These are phyloP conservation scores for Shargacucullia verbasci DNA, from an alignment of 2,888 invertebrate genomes.

Conservation along the genomic window DNA sequence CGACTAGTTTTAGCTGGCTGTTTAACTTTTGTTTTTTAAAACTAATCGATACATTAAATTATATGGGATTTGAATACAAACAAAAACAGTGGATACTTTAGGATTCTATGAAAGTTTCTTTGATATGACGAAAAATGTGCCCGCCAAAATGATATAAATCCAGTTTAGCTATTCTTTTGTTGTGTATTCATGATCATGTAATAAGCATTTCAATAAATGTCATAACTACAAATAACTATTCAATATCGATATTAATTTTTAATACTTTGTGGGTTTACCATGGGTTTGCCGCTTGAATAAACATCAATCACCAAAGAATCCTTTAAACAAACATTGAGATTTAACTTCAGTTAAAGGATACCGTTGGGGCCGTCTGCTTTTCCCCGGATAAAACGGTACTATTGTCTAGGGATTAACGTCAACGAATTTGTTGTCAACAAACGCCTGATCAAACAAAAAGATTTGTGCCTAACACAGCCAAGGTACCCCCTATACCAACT, in stretches of 20 bases:
- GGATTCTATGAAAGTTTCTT: too few relatives aligned
- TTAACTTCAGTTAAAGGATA: conserved; percentile 76
- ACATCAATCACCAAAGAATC: conserved; percentile 70
- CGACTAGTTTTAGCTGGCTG: conserved; percentile 9
- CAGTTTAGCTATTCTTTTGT: too few relatives aligned
- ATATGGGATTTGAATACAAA: too few relatives aligned
- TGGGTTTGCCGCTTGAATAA: conserved; percentile 60
- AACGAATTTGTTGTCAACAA: conserved; percentile 87
- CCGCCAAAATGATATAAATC: too few relatives aligned
- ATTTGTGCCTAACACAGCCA: conserved; percentile 74
- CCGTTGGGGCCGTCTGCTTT: conserved; percentile 72
- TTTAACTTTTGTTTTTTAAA: neutral
- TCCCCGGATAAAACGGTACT: conserved; percentile 78
- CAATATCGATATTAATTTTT: conserved; percentile 47
- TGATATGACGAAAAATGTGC: too few relatives aligned
- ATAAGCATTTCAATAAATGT: conserved; percentile 44
- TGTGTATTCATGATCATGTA: neutral
- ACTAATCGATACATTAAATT: neutral
- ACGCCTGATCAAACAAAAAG: conserved; percentile 88
- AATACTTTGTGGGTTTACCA: conserved; percentile 35
- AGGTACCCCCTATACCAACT: conserved; percentile 76
- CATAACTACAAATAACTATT: conserved; percentile 36
- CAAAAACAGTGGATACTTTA: too few relatives aligned
- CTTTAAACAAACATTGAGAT: conserved; percentile 80
- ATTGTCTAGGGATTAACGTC: conserved; percentile 88